A percentile compares a stretch with the other conserved stretches of the same genome.
These are phyloP conservation scores for Oryctes rhinoceros DNA, from an alignment of 1,140 invertebrate species.

Conservation along the genomic window DNA sequence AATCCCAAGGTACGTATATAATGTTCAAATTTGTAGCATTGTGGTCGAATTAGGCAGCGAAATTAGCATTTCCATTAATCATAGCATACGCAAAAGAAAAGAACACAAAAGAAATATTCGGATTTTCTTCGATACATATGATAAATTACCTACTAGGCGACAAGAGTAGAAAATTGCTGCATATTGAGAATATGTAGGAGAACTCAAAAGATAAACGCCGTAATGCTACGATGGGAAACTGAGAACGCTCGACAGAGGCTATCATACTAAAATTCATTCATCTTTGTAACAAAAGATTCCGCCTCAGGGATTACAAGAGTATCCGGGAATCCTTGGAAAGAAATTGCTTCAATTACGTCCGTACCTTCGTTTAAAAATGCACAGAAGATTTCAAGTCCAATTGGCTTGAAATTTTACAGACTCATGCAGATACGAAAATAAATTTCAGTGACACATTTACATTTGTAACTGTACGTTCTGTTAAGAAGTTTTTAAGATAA, in stretches of 20 bases:
- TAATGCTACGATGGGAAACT: background rate
- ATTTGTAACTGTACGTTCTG: too few relatives aligned
- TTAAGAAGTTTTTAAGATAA: too few relatives aligned
- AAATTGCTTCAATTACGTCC: background rate
- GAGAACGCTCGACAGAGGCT: background rate
- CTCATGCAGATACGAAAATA: background rate
- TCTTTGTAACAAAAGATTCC: slow-evolving; percentile 1
- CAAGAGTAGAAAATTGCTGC: background rate
- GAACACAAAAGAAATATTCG: background rate
- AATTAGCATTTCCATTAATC: background rate
- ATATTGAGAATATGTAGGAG: background rate
- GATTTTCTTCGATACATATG: background rate
- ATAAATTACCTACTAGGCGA: background rate
- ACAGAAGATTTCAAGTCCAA: background rate
- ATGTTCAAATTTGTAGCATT: background rate
- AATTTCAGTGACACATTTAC: background rate
- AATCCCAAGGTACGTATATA: too few relatives aligned
- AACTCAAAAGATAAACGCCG: background rate
- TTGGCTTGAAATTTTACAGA: background rate
- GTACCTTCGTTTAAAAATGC: background rate
- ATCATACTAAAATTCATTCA: slow-evolving; percentile 16
- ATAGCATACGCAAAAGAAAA: background rate
- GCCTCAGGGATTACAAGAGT: slow-evolving; percentile 2
- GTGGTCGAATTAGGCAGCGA: background rate
- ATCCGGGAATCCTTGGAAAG: background rate